phyloP scores from a whole-genome alignment of 1,140 invertebrate species.

The Grapholita molesta region DNA sequence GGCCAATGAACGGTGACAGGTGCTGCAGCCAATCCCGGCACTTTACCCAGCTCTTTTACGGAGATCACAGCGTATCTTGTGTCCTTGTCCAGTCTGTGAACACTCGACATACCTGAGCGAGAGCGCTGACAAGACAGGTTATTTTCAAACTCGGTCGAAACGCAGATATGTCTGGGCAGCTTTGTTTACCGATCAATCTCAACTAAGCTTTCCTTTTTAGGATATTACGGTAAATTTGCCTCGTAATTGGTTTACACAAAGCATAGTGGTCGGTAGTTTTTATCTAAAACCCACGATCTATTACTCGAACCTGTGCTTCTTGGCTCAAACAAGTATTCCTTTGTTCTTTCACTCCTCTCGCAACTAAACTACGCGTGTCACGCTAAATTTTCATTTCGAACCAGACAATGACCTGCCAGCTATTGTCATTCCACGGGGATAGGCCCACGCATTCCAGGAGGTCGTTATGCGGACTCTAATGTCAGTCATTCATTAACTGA shows the following conservation, averaged over 20 bases:
- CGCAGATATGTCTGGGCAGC: slow-evolving; percentile 25
- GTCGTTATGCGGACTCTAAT: slow-evolving; percentile 34
- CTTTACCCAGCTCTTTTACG: slow-evolving; percentile 49
- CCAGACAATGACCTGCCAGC: slow-evolving; percentile 28
- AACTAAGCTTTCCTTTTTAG: slow-evolving; percentile 28
- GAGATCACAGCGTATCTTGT: slow-evolving; percentile 45
- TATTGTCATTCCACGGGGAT: slow-evolving; percentile 31
- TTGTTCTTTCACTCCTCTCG: neutral
- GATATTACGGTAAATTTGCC: slow-evolving; percentile 27
- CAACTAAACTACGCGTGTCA: neutral
- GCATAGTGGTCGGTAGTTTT: neutral
- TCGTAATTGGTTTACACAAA: slow-evolving; percentile 2
- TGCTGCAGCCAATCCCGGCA: slow-evolving; percentile 55
- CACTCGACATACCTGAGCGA: slow-evolving; percentile 23
- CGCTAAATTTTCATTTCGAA: slow-evolving; percentile 18
- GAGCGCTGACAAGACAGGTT: slow-evolving; percentile 19
- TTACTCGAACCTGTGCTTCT: neutral
- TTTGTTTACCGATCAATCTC: slow-evolving; percentile 41
- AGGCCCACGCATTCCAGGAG: slow-evolving; percentile 37
- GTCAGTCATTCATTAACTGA: slow-evolving; percentile 48
- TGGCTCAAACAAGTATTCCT: neutral
- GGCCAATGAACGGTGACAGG: slow-evolving; percentile 68
- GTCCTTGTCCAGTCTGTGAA: slow-evolving; percentile 38
- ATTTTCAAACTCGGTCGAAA: slow-evolving; percentile 23
- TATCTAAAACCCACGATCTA: neutral